Conservation (phyloP, 2,888 invertebrate genomes). For the Agrotis puta region DNA sequence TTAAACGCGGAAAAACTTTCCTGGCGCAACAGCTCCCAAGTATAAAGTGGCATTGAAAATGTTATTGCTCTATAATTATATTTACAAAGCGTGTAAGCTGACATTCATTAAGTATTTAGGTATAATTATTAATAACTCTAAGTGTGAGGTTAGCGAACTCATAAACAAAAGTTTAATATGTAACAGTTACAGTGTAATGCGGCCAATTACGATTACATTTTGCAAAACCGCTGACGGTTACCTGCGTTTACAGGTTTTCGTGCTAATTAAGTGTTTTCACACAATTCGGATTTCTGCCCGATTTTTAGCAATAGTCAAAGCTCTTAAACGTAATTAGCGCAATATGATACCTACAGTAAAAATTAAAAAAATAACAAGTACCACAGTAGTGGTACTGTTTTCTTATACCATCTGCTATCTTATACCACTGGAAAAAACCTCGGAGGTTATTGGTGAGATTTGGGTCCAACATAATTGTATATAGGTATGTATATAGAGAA, state of each 20-base stretch:
- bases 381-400: too few species aligned
- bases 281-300: too few species aligned
- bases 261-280: constrained; percentile 33
- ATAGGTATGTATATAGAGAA: too few species aligned
- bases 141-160: constrained; percentile 58
- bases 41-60: constrained; percentile 58
- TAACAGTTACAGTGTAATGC: constrained; percentile 41
- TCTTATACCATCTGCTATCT: too few species aligned
- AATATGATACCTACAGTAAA: too few species aligned
- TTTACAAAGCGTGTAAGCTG: constrained; percentile 57
- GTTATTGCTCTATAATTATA: constrained; percentile 62
- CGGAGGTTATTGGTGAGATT: too few species aligned
- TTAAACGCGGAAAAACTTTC: constrained; percentile 31
- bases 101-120: constrained; percentile 61
- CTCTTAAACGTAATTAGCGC: too few species aligned
- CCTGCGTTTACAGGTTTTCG: constrained; percentile 31
- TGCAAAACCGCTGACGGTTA: constrained; percentile 26
- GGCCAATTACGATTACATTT: constrained; percentile 29
- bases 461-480: too few species aligned
- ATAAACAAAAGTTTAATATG: constrained; percentile 54
- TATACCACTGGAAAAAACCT: too few species aligned
- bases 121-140: constrained; percentile 59
- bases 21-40: constrained; percentile 30
- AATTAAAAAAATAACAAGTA: too few species aligned
- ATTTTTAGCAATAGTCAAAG: too few species aligned